Base-by-base conservation (phyloP, 2,113 vertebrate species). In the Melanotaenia duboulayi region DNA sequence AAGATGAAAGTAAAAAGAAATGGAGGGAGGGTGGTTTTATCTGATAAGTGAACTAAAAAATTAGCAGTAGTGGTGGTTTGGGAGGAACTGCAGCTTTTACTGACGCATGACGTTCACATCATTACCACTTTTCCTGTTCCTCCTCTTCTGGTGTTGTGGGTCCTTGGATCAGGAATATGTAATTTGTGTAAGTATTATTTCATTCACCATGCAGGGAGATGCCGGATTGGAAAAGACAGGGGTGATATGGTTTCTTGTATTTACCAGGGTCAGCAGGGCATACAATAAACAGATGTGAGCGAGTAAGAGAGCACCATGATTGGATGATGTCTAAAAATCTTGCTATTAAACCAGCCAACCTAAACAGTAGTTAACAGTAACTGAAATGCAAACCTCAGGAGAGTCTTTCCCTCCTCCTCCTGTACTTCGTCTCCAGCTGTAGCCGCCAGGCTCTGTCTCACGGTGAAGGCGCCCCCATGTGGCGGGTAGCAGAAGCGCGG, bases 401-500 rank as follows among this genome's bases (percentile, higher is more conserved):
- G 67, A 77, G 60, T 10, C 35, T 20, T 54, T 54, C 23, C 19
- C 5, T 60, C n/a, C 22, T n/a, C 56, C 71, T 67, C 13, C 42
- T 74, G 55, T 79, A 77, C 76, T 69, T 76, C 81, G 66, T 76
- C 65, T 74, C 67, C 54, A 37, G 49, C 44, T 44, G 48, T 28
- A 39, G 50, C 22, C 24, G 44, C 7, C 7, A n/a, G 17, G 54
- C 19, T 10, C 32, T 11, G 24, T 23, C 8, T 40, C 54, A 22
- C 67, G 16, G 52, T 12, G 25, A 17, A 64, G 14, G 85, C 92
- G 90, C 95, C 94, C 90, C 90, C 95, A 80, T 61, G 83, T 68
- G 95, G 94, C 57, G 2, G 57, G 17, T 0, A 65, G 50, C 17
- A 52, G 67, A 35, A 74, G 40, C 52, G 85, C 87, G 22, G 40